Evolutionary conservation across 1,140 invertebrate species (phyloP).

Genomic region (Pemphigus obesinymphae): DNA sequence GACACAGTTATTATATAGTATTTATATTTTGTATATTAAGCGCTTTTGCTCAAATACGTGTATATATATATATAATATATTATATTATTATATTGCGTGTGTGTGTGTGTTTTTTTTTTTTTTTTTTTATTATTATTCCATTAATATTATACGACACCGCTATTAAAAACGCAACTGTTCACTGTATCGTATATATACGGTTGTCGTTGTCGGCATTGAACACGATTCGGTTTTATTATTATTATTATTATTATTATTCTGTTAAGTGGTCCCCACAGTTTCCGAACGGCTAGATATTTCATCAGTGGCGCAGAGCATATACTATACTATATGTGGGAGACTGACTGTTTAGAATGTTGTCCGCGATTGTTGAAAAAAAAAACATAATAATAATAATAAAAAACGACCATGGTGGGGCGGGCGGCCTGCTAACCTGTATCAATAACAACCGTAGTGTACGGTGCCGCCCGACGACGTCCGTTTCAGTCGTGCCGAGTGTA

Average conservation of each 20-base stretch:
- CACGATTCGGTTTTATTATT: not conserved
- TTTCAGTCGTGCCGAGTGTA: not conserved
- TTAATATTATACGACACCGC: too few species aligned
- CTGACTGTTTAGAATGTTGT: constrained; percentile 14
- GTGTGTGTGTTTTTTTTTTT: too few species aligned
- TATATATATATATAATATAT: too few species aligned
- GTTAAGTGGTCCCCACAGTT: not conserved
- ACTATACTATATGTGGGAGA: not conserved
- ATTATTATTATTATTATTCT: not conserved
- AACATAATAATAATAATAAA: too few species aligned
- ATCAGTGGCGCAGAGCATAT: not conserved
- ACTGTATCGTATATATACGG: too few species aligned
- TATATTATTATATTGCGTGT: too few species aligned
- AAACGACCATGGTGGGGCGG: not conserved
- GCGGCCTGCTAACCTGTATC: not conserved
- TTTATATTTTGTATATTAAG: too few species aligned
- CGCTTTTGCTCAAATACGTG: too few species aligned
- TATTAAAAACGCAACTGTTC: too few species aligned
- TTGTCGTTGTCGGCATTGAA: constrained; percentile 18
- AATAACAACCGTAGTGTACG: not conserved
- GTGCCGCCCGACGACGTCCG: not conserved
- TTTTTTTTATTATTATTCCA: too few species aligned
- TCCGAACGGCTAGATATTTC: too few species aligned
- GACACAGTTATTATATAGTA: too few species aligned
- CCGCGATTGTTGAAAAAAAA: constrained; percentile 11